Evolutionary conservation across 2,113 vertebrate species (phyloP).

Genomic region (Pygoscelis antarcticus): DNA sequence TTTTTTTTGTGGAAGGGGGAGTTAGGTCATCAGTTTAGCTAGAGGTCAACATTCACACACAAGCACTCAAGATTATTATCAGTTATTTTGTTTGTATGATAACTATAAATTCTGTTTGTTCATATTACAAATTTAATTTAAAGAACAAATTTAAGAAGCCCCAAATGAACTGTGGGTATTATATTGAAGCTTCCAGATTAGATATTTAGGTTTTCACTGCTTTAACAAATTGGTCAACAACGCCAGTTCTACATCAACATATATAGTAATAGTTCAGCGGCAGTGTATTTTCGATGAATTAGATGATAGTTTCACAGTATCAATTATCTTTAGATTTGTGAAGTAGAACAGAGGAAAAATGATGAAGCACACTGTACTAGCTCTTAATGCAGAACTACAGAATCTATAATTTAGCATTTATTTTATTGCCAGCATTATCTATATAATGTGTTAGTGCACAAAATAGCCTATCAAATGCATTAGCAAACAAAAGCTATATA

Average conservation of each 20-base stretch:
- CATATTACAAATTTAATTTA: background rate
- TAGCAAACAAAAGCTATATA: conserved; percentile 74
- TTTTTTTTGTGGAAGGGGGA: background rate
- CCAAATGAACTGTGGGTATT: background rate
- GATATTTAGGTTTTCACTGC: background rate
- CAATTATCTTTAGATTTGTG: conserved; percentile 54
- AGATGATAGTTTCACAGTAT: conserved; percentile 2
- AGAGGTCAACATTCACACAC: background rate
- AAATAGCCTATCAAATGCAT: conserved; percentile 62
- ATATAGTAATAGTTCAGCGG: background rate
- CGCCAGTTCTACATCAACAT: background rate
- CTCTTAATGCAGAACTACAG: conserved; percentile 48
- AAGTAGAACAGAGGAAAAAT: conserved; percentile 46
- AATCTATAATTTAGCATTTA: conserved; percentile 72
- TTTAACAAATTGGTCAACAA: background rate
- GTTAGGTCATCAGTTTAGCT: background rate
- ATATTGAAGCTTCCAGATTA: background rate
- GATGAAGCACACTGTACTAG: conserved; percentile 41
- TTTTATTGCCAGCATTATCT: conserved; percentile 55
- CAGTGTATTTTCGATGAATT: background rate
- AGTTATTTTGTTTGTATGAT: background rate
- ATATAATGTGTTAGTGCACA: conserved; percentile 54
- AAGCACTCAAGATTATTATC: background rate
- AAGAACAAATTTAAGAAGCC: background rate
- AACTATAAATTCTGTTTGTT: background rate